Base-by-base conservation (phyloP, 2,888 invertebrate species). In the Amblyjoppa proteus region DNA sequence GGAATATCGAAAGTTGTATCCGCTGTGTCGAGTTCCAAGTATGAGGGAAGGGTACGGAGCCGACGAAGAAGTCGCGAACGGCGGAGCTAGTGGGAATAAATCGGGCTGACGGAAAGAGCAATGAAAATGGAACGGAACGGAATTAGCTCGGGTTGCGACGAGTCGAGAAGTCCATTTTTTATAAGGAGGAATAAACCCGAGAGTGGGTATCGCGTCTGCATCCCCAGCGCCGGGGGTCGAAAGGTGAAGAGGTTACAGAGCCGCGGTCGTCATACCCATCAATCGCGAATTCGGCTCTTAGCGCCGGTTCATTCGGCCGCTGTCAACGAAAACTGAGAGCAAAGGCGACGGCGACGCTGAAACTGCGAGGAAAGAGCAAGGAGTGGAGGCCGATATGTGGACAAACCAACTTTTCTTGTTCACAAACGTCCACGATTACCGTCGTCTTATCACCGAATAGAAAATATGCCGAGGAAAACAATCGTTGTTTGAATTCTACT, bases 211-310 rank as follows among this genome's bases (percentile, higher is more conserved):
- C 75, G 38, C 53, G 77, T 77, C 74, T 81, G 25, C 68, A 31
- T 73, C 66, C 41, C 75, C 73, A 41, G 25, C 38, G 70, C 31
- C 75, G 68, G 82, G 87, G 87, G 87, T 87, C 87, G 87, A 87
- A 87, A 87, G 87, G 87, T 87, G 84, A 87, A 86, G 87, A 87
- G 86, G 86, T 87, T 87, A 85, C 74, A 70, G 58, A 58, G 41
- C 28, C 28, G n/a, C 28, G 49, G 28, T 76, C 28, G 66, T 68
- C 25, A 6, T 41, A 56, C 51, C 28, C 28, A 49, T 61, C 68
- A 20, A 31, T 31, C 13, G 41, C 34, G 38, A 2, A 64, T 66
- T 51, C 45, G 61, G 9, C 51, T 25, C 6, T 25, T 38, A 38
- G 16, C n/a, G 28, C 31, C 16, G 51, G 20, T 56, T 25, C 38